A percentile compares a stretch with the other conserved stretches of the same genome.
Conservation (phyloP, 2,797 vertebrate species). For the Nyctalus aviator region DNA sequence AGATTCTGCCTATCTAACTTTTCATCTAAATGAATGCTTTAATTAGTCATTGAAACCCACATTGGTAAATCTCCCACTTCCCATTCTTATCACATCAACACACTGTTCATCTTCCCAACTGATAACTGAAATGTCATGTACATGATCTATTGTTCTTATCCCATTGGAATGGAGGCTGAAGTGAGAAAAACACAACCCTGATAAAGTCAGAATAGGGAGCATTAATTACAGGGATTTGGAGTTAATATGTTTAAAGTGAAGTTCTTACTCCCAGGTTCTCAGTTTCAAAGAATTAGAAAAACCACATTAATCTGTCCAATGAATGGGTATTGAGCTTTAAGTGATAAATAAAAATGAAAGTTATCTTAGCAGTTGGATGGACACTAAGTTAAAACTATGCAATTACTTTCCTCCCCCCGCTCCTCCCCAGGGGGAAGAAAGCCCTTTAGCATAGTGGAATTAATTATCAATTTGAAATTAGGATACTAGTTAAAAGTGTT, state of each 20-base stretch:
- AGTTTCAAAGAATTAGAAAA: slow-evolving; percentile 29
- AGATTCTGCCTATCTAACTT: not conserved
- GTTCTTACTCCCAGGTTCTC: not conserved
- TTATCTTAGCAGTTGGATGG: not conserved
- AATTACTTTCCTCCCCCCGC: slow-evolving; percentile 55
- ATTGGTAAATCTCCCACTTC: not conserved
- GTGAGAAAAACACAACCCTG: not conserved
- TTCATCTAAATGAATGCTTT: slow-evolving; percentile 9
- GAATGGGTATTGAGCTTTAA: not conserved
- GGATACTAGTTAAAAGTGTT: slow-evolving; percentile 20
- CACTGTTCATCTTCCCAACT: not conserved
- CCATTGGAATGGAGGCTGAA: not conserved
- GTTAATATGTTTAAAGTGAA: slow-evolving; percentile 5
- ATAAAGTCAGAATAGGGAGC: not conserved
- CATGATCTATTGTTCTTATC: not conserved
- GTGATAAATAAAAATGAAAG: not conserved
- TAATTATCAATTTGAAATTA: slow-evolving; percentile 62
- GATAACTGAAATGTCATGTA: not conserved
- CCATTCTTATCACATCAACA: not conserved
- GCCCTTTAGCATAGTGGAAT: not conserved
- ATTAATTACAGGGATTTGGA: not conserved
- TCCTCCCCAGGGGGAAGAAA: not conserved
- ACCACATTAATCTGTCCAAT: not conserved
- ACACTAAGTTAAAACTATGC: not conserved
- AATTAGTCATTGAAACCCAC: not conserved